Percentiles rank a stretch among this genome's conserved stretches.
Evolutionary conservation across 1,140 invertebrate species (phyloP).

Genomic region (Mylabris phalerata): DNA sequence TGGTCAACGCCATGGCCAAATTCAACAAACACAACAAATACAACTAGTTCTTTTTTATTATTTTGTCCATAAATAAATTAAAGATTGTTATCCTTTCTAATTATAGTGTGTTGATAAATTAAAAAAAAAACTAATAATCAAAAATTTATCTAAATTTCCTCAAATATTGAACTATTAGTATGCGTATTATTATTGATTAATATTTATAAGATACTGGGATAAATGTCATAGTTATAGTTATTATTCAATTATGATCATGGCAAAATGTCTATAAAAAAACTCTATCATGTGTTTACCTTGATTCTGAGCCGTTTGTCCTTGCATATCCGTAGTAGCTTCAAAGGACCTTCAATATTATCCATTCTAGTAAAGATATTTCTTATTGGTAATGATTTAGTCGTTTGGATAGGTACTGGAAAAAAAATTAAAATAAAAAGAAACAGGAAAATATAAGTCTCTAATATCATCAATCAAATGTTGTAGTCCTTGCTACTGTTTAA

Average conservation of each 20-base stretch:
- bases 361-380: constrained; percentile 60
- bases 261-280: not conserved
- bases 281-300: constrained; percentile 47
- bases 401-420: constrained; percentile 35
- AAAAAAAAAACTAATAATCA: too few relatives aligned
- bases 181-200: not conserved
- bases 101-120: not conserved
- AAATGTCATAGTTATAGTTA: constrained; percentile 5
- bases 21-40: constrained; percentile 4
- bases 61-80: not conserved
- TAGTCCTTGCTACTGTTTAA: too few relatives aligned
- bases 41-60: constrained; percentile 5
- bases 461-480: too few relatives aligned
- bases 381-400: constrained; percentile 11
- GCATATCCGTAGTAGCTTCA: constrained; percentile 54
- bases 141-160: too few relatives aligned
- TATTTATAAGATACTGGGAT: constrained; percentile 5
- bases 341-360: constrained; percentile 46
- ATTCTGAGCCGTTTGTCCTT: constrained; percentile 53
- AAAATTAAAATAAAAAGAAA: not conserved
- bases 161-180: too few relatives aligned
- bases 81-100: constrained; percentile 12
- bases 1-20: constrained; percentile 33
- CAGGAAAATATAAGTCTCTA: too few relatives aligned
- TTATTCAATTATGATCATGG: not conserved